Conservation (phyloP, 2,113 vertebrate species). For the Telmatochromis brichardi region DNA sequence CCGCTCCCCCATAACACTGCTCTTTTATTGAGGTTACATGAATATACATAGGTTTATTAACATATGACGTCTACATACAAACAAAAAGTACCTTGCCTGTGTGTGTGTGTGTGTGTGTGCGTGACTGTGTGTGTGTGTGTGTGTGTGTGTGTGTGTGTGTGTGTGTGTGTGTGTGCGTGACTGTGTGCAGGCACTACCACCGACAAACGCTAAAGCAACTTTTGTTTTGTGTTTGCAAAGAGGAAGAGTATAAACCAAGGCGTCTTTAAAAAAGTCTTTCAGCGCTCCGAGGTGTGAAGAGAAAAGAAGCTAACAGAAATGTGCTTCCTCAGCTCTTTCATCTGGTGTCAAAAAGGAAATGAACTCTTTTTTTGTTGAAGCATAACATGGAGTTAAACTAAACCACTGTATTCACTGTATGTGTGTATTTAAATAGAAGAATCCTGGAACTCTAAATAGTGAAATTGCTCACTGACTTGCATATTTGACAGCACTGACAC, state of each 20-base stretch:
- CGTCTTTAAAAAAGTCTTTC: background rate
- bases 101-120: background rate
- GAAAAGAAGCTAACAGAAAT: background rate
- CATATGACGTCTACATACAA: too few relatives aligned
- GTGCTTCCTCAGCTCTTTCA: background rate
- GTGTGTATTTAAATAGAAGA: background rate
- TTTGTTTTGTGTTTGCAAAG: background rate
- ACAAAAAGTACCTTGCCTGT: too few relatives aligned
- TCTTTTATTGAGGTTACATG: too few relatives aligned
- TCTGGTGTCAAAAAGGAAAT: background rate
- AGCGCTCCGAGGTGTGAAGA: background rate
- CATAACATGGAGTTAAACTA: background rate
- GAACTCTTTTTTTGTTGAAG: background rate
- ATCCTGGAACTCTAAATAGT: background rate
- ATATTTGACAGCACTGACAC: background rate
- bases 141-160: background rate
- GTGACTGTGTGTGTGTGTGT: background rate
- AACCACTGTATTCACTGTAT: background rate
- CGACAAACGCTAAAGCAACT: background rate
- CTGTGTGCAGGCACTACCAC: background rate
- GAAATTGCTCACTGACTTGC: background rate
- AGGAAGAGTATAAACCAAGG: background rate
- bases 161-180: background rate
- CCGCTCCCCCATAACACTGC: too few relatives aligned
- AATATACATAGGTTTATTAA: too few relatives aligned